A percentile compares a stretch with the other conserved stretches of the same genome.
These are phyloP conservation scores for Oryzias woworae DNA, from an alignment of 2,113 vertebrate species.

Conservation along the genomic window DNA sequence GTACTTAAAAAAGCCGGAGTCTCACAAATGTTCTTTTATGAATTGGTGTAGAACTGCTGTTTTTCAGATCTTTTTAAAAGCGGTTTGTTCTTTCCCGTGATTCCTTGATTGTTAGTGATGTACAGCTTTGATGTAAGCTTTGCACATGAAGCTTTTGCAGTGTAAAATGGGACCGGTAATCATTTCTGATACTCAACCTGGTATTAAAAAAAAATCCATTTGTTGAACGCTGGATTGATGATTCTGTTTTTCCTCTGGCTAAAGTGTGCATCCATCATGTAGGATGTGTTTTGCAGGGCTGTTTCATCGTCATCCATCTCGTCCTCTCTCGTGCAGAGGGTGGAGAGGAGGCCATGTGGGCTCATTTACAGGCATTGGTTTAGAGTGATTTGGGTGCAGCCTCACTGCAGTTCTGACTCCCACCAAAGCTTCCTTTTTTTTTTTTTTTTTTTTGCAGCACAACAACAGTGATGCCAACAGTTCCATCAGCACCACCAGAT, in stretches of 20 bases:
- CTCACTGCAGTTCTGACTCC: slow-evolving; percentile 62
- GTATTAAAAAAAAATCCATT: slow-evolving; percentile 18
- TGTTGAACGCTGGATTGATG: slow-evolving; percentile 32
- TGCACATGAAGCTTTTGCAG: not conserved
- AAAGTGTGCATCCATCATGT: slow-evolving; percentile 45
- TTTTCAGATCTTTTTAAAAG: slow-evolving; percentile 1
- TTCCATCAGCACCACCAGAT: slow-evolving; percentile 72
- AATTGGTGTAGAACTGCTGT: too few species aligned
- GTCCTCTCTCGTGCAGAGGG: slow-evolving; percentile 39
- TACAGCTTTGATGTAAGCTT: not conserved
- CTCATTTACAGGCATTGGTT: slow-evolving; percentile 57
- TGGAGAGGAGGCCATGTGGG: slow-evolving; percentile 48
- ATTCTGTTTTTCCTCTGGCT: slow-evolving; percentile 26
- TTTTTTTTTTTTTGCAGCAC: slow-evolving; percentile 44
- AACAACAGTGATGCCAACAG: slow-evolving; percentile 57
- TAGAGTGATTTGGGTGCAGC: slow-evolving; percentile 60
- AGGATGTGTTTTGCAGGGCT: slow-evolving; percentile 42
- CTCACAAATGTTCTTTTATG: too few species aligned
- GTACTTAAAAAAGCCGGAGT: too few species aligned
- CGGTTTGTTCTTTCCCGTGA: slow-evolving; percentile 6
- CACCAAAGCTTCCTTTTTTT: slow-evolving; percentile 49
- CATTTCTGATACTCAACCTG: slow-evolving; percentile 3
- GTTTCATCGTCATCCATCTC: slow-evolving; percentile 51
- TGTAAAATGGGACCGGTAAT: slow-evolving; percentile 1
- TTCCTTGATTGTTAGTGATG: not conserved